Evolutionary conservation across 2,113 vertebrate genomes (phyloP), one percentile per base, ranked within the genome.

Genomic region (Entomyzon cyanotis): DNA sequence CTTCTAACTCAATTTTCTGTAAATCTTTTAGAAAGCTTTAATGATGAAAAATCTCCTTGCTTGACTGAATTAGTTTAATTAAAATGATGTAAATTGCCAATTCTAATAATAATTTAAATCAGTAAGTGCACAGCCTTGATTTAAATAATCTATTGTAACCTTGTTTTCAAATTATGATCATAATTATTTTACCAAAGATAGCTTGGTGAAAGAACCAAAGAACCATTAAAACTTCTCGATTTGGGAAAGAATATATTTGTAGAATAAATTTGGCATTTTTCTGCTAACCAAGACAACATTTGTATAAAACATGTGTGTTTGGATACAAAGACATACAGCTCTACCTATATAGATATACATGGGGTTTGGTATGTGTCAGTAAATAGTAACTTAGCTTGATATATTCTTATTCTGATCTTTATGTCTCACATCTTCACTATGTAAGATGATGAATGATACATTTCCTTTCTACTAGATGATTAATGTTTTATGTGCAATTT

Each of bases 131-230:
- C n/a, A 86, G 7, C 16, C 64, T 77, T 81, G 33, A 89, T 84
- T 93, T 86, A 92, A 90, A 50, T 84, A 84, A 93, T 86, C 88
- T 84, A 44, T 95, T 93, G 35, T 84, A 94, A 89, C n/a, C 56
- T 90, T 63, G 10, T 89, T 94, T 90, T 84, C 53, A 91, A 69
- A 91, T 63, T 73, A 68, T 84, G 50, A 35, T 64, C 76, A 39
- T 75, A 88, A 92, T 79, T 88, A 59, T 82, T 95, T 95, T 86
- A 90, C 19, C 47, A 59, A 84, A 90, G 42, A 47, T 50, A 84
- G 16, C 12, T 86, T 74, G 62, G 31, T 74, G 39, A 39, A 39
- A 39, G 39, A 39, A 39, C 39, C 4, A 39, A 78, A 78, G 19
- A 73, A 39, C 7, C 27, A 21, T 81, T 59, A 77, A 74, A 81